Evolutionary conservation across 2,888 invertebrate species (phyloP), one percentile per base, ranked within the genome.

Genomic region (Polietes domitor): DNA sequence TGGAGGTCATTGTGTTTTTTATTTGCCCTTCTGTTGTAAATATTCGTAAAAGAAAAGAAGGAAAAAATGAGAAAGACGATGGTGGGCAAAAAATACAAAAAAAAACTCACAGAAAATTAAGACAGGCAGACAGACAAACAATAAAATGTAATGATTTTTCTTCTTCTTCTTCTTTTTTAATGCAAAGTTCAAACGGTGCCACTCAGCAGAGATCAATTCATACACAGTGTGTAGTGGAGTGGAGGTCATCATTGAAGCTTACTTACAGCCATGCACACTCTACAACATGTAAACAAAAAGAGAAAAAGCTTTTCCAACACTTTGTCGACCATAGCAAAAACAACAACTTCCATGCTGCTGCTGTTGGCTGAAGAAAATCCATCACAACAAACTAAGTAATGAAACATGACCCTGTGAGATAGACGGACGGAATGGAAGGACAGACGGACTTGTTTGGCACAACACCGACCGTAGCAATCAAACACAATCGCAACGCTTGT

Each of bases 261-360:
- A 32, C 32, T 41, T 41, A 12, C 2, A 32, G 50, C n/a, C n/a
- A n/a, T n/a, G n/a, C n/a, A n/a, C n/a, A n/a, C n/a, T n/a, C n/a
- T n/a, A n/a, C n/a, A n/a, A n/a, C n/a, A n/a, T n/a, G n/a, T n/a
- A 53, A 53, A 19, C 12, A 15, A 58, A 3, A 58, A 58, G 1
- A 24, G n/a, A 41, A 26, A 65, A 70, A 70, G 68, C 43, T 43
- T 47, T 47, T 47, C 68, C 55, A 55, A 55, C 55, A 55, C 19
- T 41, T 43, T 37, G 24, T 41, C 10, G 19, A n/a, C 15, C 10
- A 37, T 26, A 32, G 6, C 15, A 19, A 15, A 53, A 53, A 53
- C 19, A 53, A 19, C 24, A 58, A 24, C 58, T 32, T 7, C n/a
- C 47, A 47, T 32, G 32, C 4, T 6, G 9, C 32, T 9, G 19